Evolutionary conservation across 2,113 vertebrate genomes (phyloP), one percentile per base, ranked within the genome.

Genomic region (Elachura formosa): DNA sequence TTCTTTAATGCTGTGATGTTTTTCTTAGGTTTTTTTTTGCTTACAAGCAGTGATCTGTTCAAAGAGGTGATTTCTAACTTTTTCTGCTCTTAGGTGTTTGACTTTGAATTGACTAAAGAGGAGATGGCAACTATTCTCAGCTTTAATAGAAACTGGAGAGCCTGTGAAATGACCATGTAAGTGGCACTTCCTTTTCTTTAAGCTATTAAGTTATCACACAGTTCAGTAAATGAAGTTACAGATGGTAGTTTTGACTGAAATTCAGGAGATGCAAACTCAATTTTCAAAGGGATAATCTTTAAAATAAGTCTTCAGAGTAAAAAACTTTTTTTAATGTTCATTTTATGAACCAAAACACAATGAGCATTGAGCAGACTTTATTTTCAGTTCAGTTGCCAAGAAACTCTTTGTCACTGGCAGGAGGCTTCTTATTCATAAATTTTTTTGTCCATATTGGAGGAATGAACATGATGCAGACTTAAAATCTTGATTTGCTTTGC

Each of bases 121-220:
- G 99, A 99, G 24, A 98, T 99, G 97, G 96, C 98, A 81, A 98
- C 98, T 16, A 98, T 99, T 48, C 94, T 98, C 16, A 97, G 97
- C 72, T 99, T 98, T 79, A 98, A 99, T 62, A 98, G 97, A 93
- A 98, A 98, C 97, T 99, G 98, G 98, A 98, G 99, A 90, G 98
- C 46, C 71, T 99, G 98, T 88, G 95, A 97, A 61, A 96, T 99
- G 97, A 54, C 61, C 3, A 94, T 87, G 99, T 99, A 96, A 98
- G 98, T 93, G 24, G 8, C 19, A 62, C 25, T 59, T 63, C 23
- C 59, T 26, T 68, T 25, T 40, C 51, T 36, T 34, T 52, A 55
- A 84, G 45, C 48, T 58, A 4, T 40, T 43, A 51, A 75, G 12
- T 38, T 52, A 17, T 33, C 28, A 74, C 26, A 17, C 29, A 58